Conservation (phyloP, 2,888 invertebrate genomes). For the Abrostola triplasia region DNA sequence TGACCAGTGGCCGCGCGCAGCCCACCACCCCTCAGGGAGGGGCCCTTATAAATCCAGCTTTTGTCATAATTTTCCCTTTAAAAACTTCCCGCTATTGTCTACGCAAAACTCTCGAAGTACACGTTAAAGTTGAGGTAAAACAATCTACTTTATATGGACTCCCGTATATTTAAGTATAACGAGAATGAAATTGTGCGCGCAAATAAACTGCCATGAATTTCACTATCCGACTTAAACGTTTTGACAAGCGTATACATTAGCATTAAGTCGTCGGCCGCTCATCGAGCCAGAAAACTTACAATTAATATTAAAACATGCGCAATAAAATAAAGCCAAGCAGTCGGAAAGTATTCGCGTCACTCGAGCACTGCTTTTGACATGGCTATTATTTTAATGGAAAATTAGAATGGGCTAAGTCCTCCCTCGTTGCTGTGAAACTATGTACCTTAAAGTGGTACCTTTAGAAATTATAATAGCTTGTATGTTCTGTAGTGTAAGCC, state of each 20-base stretch:
- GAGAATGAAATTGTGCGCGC: conserved; percentile 55
- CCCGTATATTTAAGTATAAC: conserved; percentile 52
- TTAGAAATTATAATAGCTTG: conserved; percentile 42
- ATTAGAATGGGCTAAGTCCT: conserved; percentile 58
- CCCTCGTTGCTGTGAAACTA: conserved; percentile 30
- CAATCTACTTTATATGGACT: conserved; percentile 60
- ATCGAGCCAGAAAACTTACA: conserved; percentile 82
- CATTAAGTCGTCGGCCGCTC: conserved; percentile 70
- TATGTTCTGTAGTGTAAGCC: conserved; percentile 33
- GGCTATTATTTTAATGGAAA: conserved; percentile 76
- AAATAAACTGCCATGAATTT: conserved; percentile 66
- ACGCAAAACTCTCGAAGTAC: conserved; percentile 51
- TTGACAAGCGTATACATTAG: conserved; percentile 77
- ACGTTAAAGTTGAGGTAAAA: conserved; percentile 54
- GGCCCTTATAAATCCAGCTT: conserved; percentile 50
- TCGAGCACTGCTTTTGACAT: conserved; percentile 82
- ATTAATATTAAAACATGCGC: conserved; percentile 87
- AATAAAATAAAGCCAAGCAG: conserved; percentile 84
- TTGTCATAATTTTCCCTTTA: conserved; percentile 57
- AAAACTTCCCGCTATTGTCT: conserved; percentile 55
- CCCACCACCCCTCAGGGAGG: conserved; percentile 24
- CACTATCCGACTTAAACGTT: conserved; percentile 68
- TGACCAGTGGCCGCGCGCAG: conserved; percentile 30
- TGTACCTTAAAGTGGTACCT: conserved; percentile 34
- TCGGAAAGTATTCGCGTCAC: conserved; percentile 84